Base-by-base conservation (phyloP, 2,113 vertebrate species). In the Pagrus major region DNA sequence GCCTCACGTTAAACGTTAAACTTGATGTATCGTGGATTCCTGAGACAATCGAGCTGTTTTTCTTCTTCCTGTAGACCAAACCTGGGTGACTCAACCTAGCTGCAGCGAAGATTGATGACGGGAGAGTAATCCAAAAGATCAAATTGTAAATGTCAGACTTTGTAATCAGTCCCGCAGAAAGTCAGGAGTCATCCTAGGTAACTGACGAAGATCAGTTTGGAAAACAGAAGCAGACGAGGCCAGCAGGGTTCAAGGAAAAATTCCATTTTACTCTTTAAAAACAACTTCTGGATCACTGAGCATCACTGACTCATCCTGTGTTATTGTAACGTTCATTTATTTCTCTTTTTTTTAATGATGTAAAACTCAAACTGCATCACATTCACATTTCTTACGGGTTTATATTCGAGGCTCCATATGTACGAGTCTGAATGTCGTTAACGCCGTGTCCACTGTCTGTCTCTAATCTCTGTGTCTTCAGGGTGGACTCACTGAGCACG, bases 61-160 rank as follows among this genome's bases (percentile, higher is more conserved):
- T 9, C 0, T 7, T 59, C 42, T 20, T 9, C 6, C 21, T 25
- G 21, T 0, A 20, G 55, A 2, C n/a, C n/a, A 18, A 16, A 5
- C 16, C 2, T 11, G 9, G 14, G 37, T 31, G 64, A 68, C 20
- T 74, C 59, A 33, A 20, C 14, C 21, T 25, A 55, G 44, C 33
- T 16, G 55, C 56, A 23, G 25, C 21, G 27, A 51, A 51, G 59
- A 46, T 7, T 9, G 42, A 49, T 15, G 68, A 33, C 0, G 0
- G 37, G n/a, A 23, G 14, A 49, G 3, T 5, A 15, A 61, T 27
- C n/a, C 21, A 15, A 70, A 10, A 33, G 33, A 80, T 60, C 66
- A 49, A 35, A 31, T 1, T 31, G 16, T 49, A 86, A 86, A 86
- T 76, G 76, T 79, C 84, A 54, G 16, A 55, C 55, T 71, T 4